A percentile compares a stretch with the other conserved stretches of the same genome.
phyloP scores from a whole-genome alignment of 2,113 vertebrate genomes.

The Emydocephalus ijimae region DNA sequence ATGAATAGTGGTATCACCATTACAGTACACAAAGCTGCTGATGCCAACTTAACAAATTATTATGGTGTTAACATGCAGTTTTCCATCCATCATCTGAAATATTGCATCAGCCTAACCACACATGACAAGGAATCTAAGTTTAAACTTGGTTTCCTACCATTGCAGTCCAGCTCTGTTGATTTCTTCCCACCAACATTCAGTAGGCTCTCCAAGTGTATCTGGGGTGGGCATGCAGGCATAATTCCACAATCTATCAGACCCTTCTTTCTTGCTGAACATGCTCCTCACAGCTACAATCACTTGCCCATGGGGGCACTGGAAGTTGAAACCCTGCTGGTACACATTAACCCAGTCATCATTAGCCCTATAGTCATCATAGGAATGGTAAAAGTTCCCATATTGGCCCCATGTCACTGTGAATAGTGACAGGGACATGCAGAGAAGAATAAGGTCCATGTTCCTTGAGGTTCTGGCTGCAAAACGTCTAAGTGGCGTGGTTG shows the following conservation, averaged over 20 bases:
- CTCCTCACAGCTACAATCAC: constrained; percentile 87
- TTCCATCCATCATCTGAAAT: not conserved
- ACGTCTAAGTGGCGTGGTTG: constrained; percentile 50
- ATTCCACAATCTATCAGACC: constrained; percentile 89
- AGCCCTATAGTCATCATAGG: constrained; percentile 73
- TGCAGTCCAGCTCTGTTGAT: constrained; percentile 88
- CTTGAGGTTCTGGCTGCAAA: constrained; percentile 56
- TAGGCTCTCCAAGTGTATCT: constrained; percentile 81
- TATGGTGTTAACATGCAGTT: not conserved
- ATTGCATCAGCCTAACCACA: not conserved
- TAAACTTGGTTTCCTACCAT: constrained; percentile 79
- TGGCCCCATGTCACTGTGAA: constrained; percentile 70
- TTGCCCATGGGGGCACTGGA: constrained; percentile 92
- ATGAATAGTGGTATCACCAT: not conserved
- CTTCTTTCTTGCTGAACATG: constrained; percentile 85
- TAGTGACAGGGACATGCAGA: constrained; percentile 69
- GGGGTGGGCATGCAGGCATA: constrained; percentile 90
- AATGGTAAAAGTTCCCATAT: constrained; percentile 61
- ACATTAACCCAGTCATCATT: constrained; percentile 87
- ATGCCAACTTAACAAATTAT: not conserved
- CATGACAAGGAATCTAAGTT: not conserved
- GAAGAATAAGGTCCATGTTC: constrained; percentile 75
- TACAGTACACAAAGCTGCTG: not conserved
- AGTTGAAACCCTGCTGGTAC: constrained; percentile 93
- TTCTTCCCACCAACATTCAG: constrained; percentile 99